Evolutionary conservation across 2,797 vertebrate species (phyloP), one percentile per base, ranked within the genome.

Genomic region (Acomys russatus): DNA sequence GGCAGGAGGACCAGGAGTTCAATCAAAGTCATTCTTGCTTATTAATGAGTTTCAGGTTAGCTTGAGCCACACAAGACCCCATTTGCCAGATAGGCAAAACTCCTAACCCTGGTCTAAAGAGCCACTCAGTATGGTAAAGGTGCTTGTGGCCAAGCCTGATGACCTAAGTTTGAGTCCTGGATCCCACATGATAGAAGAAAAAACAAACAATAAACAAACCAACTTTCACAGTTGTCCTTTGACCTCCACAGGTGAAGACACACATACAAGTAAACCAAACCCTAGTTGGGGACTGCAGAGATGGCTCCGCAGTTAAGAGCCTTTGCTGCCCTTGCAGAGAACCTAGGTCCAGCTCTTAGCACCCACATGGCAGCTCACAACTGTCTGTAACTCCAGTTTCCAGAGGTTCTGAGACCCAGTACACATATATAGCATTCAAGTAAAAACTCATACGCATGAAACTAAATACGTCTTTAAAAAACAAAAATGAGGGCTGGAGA

Each of bases 1-100:
- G 17, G 35, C 86, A 1, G 9, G 23, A 44, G 22, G 35, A 28
- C 15, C 22, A 35, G 15, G 49, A 59, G 23, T 12, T 74, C n/a
- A 74, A 88, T 74, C n/a, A n/a, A 74, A 25, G 54, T 33, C 23
- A 61, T 44, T 12, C 15, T 61, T 30, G 25, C 10, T 61, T 61
- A 44, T 44, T 74, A 38, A 12, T 30, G 56, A 88, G 35, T 76
- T 23, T 44, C 28, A 49, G 70, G 54, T 59, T 44, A 88, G 70
- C 71, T 35, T 63, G 56, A 10, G 5, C 23, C 12, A 30, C 3
- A 18, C 22, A 35, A 56, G 49, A 71, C 20, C 35, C 35, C 71
- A 10, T 74, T 44, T 74, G 71, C 35, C 90, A 66, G 90, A 88
- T 84, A 64, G 38, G 35, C 64, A 95, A 76, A 88, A 14, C 38